phyloP scores from a whole-genome alignment of 2,888 invertebrate genomes.

The Chironomus tentans region DNA sequence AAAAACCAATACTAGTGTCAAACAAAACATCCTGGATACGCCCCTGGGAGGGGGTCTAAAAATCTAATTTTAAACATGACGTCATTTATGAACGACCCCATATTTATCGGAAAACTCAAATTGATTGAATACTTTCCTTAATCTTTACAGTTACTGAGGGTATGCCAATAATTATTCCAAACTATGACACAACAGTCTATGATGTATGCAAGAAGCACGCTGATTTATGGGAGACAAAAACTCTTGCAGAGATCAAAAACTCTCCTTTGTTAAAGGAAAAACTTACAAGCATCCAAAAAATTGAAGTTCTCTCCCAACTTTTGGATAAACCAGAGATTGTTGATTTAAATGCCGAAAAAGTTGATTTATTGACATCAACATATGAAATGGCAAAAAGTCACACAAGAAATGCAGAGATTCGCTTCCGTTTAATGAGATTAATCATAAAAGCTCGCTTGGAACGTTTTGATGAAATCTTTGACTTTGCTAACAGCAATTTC shows the following conservation, averaged over 20 bases:
- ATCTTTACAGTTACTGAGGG: no score
- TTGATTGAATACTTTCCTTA: neutral
- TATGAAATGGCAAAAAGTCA: no score
- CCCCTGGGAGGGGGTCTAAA: no score
- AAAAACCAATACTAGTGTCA: no score
- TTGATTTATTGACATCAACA: conserved; percentile 48
- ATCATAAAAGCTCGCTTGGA: no score
- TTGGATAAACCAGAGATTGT: conserved; percentile 44
- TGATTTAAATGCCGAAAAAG: conserved; percentile 51
- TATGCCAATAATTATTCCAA: no score
- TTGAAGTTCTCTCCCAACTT: no score
- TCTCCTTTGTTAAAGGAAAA: conserved; percentile 45
- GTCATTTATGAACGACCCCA: no score
- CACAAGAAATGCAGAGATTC: conserved; percentile 70
- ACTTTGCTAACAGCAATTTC: conserved; percentile 75
- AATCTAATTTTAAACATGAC: no score
- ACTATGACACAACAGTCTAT: conserved; percentile 56
- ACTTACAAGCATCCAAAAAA: conserved; percentile 54
- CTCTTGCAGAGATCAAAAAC: conserved; percentile 42
- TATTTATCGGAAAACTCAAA: no score
- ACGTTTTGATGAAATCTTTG: conserved; percentile 56
- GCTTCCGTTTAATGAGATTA: conserved; percentile 66
- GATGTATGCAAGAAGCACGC: conserved; percentile 51
- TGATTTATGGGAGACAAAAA: conserved; percentile 48
- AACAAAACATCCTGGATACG: no score